These are phyloP conservation scores for Pasiphila rectangulata DNA, from an alignment of 2,888 invertebrate genomes.

Conservation along the genomic window DNA sequence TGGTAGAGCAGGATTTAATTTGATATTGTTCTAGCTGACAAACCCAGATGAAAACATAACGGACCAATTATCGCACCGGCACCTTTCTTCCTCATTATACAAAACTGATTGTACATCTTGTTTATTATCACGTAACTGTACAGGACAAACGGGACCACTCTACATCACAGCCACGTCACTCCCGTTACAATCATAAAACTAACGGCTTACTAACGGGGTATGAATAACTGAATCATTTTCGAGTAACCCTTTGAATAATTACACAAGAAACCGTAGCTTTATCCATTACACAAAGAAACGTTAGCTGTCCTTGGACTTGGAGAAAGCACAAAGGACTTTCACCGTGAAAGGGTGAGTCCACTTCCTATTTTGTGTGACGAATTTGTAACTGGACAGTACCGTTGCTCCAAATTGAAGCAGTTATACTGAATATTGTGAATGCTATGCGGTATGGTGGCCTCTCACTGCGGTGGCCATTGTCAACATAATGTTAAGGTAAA, in stretches of 20 bases:
- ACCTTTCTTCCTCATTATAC: constrained; percentile 54
- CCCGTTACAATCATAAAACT: constrained; percentile 63
- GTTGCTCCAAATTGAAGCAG: constrained; percentile 46
- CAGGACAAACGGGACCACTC: constrained; percentile 32
- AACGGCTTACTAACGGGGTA: constrained; percentile 62
- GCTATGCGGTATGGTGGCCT: constrained; percentile 28
- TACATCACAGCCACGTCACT: constrained; percentile 32
- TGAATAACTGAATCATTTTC: constrained; percentile 63
- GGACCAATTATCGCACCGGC: constrained; percentile 20
- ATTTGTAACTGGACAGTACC: constrained; percentile 42
- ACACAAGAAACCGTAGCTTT: constrained; percentile 71
- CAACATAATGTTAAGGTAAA: constrained; percentile 16
- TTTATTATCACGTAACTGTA: constrained; percentile 30
- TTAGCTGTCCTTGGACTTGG: constrained; percentile 62
- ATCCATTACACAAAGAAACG: constrained; percentile 68
- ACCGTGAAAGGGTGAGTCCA: constrained; percentile 56
- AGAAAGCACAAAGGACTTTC: constrained; percentile 76
- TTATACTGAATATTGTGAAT: constrained; percentile 33
- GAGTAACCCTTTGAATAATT: constrained; percentile 75
- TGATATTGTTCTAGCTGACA: neutral
- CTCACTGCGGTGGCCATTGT: constrained; percentile 22
- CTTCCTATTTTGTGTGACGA: constrained; percentile 64
- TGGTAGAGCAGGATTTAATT: neutral
- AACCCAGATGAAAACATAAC: constrained; percentile 21
- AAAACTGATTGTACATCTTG: constrained; percentile 50